Evolutionary conservation across 2,797 vertebrate species (phyloP), one percentile per base, ranked within the genome.

Genomic region (Poeciliopsis turneri): DNA sequence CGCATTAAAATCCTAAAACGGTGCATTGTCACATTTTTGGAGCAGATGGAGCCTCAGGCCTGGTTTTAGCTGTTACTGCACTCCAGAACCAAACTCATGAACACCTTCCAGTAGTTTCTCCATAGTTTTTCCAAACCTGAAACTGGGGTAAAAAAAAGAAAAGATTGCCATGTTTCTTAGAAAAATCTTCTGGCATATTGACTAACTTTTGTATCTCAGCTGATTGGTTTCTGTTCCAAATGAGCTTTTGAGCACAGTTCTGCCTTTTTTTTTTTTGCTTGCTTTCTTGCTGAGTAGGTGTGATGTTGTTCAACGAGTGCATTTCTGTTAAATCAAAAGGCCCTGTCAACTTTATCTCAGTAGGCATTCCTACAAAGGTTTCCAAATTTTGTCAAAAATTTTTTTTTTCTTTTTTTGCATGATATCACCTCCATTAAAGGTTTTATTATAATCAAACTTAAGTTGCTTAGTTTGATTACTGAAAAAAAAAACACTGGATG

Each of bases 401-500:
- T 53, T 78, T 18, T 9, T 69, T 76, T 43, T 78, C 75, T 88
- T 39, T 88, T 89, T 87, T 93, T 95, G 94, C 94, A 94, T 94
- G 92, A 90, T 91, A 86, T 90, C 93, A 92, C 93, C 93, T 95
- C 90, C 92, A 96, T 95, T 96, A 96, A 96, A 96, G 79, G 89
- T 94, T 95, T 96, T 95, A 93, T 92, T 91, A 92, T 89, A 94
- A 90, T 86, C 30, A 75, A 55, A 12, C 46, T 79, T 23, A 1
- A 41, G 47, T 82, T 72, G 72, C n/a, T 1, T 41, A 47, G 28
- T 81, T 75, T 45, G 20, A 61, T 43, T 80, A 47, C 77, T 78
- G 0, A 72, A 25, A 79, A 28, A 41, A n/a, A 23, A 7, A 7
- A 53, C 23, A 11, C 11, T 28, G 3, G 49, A 41, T 18, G 4